phyloP scores from a whole-genome alignment of 2,113 vertebrate genomes.

The Pomatorhinus ruficollis region DNA sequence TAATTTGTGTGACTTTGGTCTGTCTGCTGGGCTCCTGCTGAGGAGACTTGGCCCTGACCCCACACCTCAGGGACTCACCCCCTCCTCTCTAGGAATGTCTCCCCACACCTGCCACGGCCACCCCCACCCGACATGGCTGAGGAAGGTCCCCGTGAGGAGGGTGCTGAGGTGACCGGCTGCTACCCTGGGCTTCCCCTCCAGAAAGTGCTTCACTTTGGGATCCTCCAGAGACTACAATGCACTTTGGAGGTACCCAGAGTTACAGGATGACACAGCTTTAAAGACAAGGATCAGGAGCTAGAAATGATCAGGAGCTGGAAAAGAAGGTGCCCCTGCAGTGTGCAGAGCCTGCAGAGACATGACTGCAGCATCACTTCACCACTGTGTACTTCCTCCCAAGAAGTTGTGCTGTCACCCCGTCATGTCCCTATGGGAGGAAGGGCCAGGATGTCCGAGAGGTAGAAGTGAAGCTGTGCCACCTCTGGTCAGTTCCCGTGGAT shows the following conservation, averaged over 20 bases:
- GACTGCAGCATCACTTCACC: not conserved
- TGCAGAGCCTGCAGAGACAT: not conserved
- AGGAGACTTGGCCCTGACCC: not conserved
- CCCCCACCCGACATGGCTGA: rapidly evolving
- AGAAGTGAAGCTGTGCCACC: not conserved
- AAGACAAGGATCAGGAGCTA: not conserved
- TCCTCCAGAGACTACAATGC: not conserved
- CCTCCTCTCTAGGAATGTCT: not conserved
- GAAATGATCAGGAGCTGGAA: not conserved
- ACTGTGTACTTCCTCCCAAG: rapidly evolving
- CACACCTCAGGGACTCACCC: not conserved
- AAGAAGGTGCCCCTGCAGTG: not conserved
- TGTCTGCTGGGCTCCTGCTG: not conserved
- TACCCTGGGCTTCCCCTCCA: not conserved
- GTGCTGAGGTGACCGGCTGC: not conserved
- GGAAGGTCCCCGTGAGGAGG: rapidly evolving
- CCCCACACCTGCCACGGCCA: rapidly evolving
- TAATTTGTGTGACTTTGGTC: not conserved
- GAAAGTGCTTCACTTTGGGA: not conserved
- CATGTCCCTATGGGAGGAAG: rapidly evolving
- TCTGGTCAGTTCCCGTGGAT: rapidly evolving
- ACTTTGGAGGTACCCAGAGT: not conserved
- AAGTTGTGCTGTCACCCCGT: rapidly evolving
- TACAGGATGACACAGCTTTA: not conserved
- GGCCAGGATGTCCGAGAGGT: not conserved